A percentile compares a stretch with the other conserved stretches of the same genome.
Evolutionary conservation across 2,888 invertebrate species (phyloP).

Genomic region (Crossocerus cetratus): DNA sequence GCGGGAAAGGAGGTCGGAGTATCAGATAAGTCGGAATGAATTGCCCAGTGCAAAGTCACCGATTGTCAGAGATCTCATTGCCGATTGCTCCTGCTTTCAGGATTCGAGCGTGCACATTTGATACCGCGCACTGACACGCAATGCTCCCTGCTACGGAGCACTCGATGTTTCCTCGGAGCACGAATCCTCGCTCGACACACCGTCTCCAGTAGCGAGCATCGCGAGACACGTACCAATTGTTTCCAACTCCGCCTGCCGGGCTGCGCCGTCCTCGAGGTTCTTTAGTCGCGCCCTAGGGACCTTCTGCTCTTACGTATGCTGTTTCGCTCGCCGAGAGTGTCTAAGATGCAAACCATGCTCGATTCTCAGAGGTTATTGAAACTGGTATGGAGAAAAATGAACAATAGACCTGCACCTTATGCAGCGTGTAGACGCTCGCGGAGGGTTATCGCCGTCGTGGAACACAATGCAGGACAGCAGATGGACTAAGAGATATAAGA

Average conservation of each 20-base stretch:
- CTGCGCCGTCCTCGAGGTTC: no score
- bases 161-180: no score
- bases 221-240: no score
- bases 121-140: conserved; percentile 48
- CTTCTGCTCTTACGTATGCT: no score
- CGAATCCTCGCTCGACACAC: no score
- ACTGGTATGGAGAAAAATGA: conserved; percentile 51
- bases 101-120: conserved; percentile 52
- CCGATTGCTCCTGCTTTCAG: conserved; percentile 53
- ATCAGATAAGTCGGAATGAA: conserved; percentile 57
- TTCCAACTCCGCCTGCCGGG: no score
- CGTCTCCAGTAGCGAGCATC: no score
- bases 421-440: conserved; percentile 31
- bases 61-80: conserved; percentile 61
- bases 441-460: conserved; percentile 51
- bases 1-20: conserved; percentile 18
- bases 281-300: no score
- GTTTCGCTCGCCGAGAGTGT: no score
- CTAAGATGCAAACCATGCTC: no score
- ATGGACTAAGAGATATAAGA: conserved; percentile 32
- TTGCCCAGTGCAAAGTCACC: conserved; percentile 56
- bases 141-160: conserved; percentile 26
- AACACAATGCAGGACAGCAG: conserved; percentile 55
- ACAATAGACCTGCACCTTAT: conserved; percentile 47
- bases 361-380: no score